Percentiles rank a stretch among this genome's conserved stretches.
phyloP scores from a whole-genome alignment of 2,797 vertebrate species.

The Danio jaintianensis region DNA sequence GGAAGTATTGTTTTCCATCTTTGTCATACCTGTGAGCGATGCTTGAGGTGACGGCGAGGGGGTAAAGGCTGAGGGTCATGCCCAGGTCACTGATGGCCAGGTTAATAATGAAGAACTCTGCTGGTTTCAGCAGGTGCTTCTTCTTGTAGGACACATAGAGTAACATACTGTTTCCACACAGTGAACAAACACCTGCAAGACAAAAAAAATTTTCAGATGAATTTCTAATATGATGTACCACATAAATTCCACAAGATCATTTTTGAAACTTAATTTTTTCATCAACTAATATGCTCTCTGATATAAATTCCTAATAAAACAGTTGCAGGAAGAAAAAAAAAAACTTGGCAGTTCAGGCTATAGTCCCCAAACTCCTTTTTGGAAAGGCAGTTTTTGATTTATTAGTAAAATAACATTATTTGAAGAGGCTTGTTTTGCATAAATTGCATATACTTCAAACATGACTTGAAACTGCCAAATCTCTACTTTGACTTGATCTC shows the following conservation, averaged over 20 bases:
- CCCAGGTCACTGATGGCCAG: conserved; percentile 84
- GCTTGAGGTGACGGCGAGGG: conserved; percentile 83
- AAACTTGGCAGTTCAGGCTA: neutral
- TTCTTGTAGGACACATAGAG: conserved; percentile 82
- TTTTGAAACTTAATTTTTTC: neutral
- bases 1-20: neutral
- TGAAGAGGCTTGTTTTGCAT: neutral
- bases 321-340: neutral
- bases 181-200: conserved; percentile 74
- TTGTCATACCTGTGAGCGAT: conserved; percentile 81
- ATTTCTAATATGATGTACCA: neutral
- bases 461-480: neutral
- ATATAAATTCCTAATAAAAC: neutral
- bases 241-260: neutral
- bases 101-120: conserved; percentile 85
- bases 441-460: neutral
- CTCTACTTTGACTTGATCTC: neutral
- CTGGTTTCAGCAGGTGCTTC: conserved; percentile 81
- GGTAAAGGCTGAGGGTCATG: conserved; percentile 83
- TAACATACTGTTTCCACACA: conserved; percentile 80
- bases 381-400: neutral
- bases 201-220: neutral
- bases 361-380: neutral
- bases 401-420: neutral
- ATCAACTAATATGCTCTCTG: neutral